phyloP scores from a whole-genome alignment of 2,113 vertebrate species.

The Elephantulus edwardii region DNA sequence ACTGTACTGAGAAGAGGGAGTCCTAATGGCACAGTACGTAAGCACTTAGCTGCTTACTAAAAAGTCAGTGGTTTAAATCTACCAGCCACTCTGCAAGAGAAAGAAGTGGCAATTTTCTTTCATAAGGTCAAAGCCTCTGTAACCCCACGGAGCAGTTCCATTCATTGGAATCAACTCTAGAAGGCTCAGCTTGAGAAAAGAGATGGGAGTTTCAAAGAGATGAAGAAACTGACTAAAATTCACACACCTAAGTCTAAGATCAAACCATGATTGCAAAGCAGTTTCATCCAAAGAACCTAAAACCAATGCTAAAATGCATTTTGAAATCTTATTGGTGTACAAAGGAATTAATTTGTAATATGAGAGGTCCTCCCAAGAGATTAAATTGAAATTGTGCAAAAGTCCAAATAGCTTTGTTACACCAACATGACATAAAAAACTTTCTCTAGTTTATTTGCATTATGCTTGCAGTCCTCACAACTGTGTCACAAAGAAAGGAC shows the following conservation, averaged over 20 bases:
- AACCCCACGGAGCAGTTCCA: no score
- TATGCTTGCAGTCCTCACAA: neutral
- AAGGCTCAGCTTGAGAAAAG: neutral
- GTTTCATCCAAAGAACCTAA: neutral
- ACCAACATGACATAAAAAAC: neutral
- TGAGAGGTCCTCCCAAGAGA: neutral
- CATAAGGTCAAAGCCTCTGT: no score
- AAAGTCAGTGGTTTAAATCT: no score
- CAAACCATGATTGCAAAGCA: conserved; percentile 29
- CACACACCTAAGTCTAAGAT: neutral
- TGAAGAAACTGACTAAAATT: conserved; percentile 6
- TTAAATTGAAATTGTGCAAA: neutral
- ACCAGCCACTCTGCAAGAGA: no score
- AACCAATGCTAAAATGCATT: neutral
- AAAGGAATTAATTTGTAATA: conserved; percentile 18
- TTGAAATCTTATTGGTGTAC: neutral
- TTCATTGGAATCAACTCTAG: no score
- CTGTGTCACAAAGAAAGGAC: neutral
- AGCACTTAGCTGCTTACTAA: no score
- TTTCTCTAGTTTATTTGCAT: neutral
- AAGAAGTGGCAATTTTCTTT: no score
- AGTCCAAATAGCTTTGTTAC: conserved; percentile 4
- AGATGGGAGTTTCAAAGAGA: conserved; percentile 9
- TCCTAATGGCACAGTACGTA: no score
- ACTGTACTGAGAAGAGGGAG: conserved; percentile 2